These are phyloP conservation scores for Arothron firmamentum DNA, from an alignment of 2,113 vertebrate species.

Conservation along the genomic window DNA sequence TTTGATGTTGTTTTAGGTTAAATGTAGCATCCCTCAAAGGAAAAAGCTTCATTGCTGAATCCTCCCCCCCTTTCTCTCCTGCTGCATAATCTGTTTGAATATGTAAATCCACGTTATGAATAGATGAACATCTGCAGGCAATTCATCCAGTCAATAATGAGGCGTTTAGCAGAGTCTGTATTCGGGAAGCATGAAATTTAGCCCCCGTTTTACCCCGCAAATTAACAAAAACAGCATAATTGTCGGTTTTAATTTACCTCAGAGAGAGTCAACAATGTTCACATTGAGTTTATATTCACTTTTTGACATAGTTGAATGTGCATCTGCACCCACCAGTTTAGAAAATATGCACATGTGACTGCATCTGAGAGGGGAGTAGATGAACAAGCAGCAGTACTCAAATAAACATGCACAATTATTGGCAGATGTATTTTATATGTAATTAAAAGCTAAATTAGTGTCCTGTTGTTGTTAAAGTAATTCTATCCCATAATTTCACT, in stretches of 20 bases:
- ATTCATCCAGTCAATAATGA: constrained; percentile 66
- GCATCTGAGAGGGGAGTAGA: no score
- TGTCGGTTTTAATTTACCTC: constrained; percentile 46
- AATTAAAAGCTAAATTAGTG: no score
- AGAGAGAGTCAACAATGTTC: constrained; percentile 23
- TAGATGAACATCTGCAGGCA: constrained; percentile 67
- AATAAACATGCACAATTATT: background rate
- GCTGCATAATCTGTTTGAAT: constrained; percentile 61
- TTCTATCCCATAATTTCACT: background rate
- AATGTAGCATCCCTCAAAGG: constrained; percentile 50
- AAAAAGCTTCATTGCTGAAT: constrained; percentile 47
- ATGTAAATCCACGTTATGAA: constrained; percentile 67
- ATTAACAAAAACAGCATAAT: constrained; percentile 36
- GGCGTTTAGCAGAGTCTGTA: constrained; percentile 54
- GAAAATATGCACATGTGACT: no score
- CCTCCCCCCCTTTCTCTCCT: constrained; percentile 22
- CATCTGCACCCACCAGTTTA: constrained; percentile 3
- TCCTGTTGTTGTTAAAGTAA: background rate
- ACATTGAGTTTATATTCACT: constrained; percentile 7
- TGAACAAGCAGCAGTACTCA: no score
- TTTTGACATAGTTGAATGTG: constrained; percentile 15
- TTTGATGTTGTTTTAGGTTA: constrained; percentile 23
- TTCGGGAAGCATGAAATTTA: constrained; percentile 61
- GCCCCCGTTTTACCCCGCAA: constrained; percentile 41
- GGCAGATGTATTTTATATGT: background rate